These are phyloP conservation scores for Babyrousa celebensis DNA, from an alignment of 2,797 vertebrate genomes.

Conservation along the genomic window DNA sequence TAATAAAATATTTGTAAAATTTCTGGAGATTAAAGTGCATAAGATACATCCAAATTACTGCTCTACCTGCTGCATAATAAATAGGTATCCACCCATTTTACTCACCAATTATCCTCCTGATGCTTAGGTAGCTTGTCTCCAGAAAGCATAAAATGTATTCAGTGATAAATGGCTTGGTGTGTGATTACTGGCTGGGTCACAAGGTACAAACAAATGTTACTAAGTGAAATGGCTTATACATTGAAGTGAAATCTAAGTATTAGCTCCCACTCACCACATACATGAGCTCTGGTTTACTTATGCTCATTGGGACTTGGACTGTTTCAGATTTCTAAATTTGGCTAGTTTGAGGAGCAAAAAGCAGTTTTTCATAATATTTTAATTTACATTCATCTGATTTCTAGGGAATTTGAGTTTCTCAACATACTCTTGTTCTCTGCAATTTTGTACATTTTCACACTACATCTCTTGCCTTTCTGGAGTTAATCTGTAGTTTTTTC, in stretches of 20 bases:
- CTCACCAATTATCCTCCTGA: not conserved
- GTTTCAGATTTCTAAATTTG: not conserved
- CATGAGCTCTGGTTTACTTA: not conserved
- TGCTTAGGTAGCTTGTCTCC: not conserved
- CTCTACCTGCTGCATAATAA: not conserved
- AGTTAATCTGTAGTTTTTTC: not conserved
- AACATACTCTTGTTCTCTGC: not conserved
- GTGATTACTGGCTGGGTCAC: no score
- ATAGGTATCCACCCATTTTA: not conserved
- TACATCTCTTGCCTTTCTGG: not conserved
- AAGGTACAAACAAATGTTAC: not conserved
- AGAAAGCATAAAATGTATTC: not conserved
- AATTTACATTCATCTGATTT: not conserved
- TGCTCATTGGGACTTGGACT: not conserved
- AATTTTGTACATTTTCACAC: not conserved
- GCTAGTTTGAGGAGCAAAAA: not conserved
- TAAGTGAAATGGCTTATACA: not conserved
- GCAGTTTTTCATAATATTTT: not conserved
- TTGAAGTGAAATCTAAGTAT: not conserved
- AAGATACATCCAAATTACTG: not conserved
- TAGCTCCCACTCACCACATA: no score
- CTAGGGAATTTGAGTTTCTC: not conserved
- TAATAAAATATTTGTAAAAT: constrained; percentile 1
- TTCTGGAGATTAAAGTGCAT: not conserved
- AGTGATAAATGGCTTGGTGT: not conserved